These are phyloP conservation scores for Trogon surrucura DNA, from an alignment of 2,113 vertebrate genomes.

Conservation along the genomic window DNA sequence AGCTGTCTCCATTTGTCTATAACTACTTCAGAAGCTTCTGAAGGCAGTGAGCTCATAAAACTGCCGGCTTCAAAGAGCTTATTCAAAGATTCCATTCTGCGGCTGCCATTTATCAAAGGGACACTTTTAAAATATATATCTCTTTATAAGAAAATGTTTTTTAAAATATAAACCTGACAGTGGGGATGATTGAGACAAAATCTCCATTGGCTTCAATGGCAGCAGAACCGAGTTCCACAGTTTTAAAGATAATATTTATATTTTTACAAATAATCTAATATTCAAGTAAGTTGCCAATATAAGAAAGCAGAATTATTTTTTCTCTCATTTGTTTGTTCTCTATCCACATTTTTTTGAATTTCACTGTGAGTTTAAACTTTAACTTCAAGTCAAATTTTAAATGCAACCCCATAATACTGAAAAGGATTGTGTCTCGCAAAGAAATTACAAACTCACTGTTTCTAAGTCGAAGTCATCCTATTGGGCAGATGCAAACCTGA, in stretches of 20 bases:
- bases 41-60: conserved; percentile 68
- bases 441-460: not conserved
- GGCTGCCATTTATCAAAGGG: conserved; percentile 49
- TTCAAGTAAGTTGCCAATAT: not conserved
- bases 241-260: conserved; percentile 17
- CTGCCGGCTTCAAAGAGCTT: conserved; percentile 69
- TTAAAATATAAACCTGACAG: conserved; percentile 33
- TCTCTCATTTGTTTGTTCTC: not conserved
- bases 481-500: not conserved
- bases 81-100: conserved; percentile 61
- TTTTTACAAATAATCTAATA: not conserved
- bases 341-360: not conserved
- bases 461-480: not conserved
- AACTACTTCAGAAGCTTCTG: conserved; percentile 69
- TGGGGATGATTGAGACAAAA: conserved; percentile 56
- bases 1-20: conserved; percentile 67
- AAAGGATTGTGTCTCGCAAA: not conserved
- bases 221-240: not conserved
- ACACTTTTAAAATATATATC: conserved; percentile 57
- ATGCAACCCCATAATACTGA: not conserved
- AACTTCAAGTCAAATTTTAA: conserved; percentile 1
- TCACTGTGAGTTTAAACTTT: not conserved
- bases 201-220: conserved; percentile 26
- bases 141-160: conserved; percentile 60
- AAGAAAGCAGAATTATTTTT: not conserved